Conservation (phyloP, 2,113 vertebrate species). For the Saimiri boliviensis region DNA sequence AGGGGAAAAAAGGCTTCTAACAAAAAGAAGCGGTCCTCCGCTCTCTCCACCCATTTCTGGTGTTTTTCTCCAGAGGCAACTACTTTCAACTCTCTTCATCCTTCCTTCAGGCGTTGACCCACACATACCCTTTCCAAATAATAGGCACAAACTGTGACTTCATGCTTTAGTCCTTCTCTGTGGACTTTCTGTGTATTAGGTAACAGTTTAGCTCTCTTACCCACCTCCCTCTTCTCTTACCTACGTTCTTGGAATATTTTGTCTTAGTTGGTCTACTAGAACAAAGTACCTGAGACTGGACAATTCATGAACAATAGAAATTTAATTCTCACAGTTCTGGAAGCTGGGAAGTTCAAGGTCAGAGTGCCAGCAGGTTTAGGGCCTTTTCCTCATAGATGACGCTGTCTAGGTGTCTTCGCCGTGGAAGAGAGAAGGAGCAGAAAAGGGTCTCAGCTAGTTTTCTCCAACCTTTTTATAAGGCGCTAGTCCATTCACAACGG, state of each 20-base stretch:
- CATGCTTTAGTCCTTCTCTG: not conserved
- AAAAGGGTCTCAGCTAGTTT: not conserved
- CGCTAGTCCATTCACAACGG: not conserved
- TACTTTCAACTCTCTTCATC: not conserved
- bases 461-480: not conserved
- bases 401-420: not conserved
- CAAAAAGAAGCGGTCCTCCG: not conserved
- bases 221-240: not conserved
- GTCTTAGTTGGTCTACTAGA: not conserved
- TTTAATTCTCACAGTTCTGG: not conserved
- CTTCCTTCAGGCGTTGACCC: not conserved
- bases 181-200: not conserved
- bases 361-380: not conserved
- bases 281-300: not conserved
- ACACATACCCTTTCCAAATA: not conserved
- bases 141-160: not conserved
- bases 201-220: not conserved
- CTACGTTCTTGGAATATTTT: not conserved
- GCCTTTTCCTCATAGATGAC: not conserved
- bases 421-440: not conserved
- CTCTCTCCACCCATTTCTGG: not conserved
- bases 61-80: not conserved
- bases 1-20: not conserved
- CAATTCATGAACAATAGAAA: not conserved
- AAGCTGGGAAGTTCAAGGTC: not conserved